A percentile compares a stretch with the other conserved stretches of the same genome.
phyloP scores from a whole-genome alignment of 2,113 vertebrate genomes.

The Lepisosteus oculatus region DNA sequence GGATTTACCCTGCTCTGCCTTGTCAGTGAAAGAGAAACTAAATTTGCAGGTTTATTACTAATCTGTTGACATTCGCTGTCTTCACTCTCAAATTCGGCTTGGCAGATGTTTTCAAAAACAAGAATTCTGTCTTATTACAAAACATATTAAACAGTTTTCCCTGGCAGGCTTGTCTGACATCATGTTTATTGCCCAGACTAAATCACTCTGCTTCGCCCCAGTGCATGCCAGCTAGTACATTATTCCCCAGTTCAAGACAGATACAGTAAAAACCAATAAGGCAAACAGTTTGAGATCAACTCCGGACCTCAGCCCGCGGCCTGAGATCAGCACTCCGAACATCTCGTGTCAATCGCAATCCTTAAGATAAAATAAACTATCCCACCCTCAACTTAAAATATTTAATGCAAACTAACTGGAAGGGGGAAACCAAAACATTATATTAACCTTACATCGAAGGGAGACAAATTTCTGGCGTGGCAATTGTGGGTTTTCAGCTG shows the following conservation, averaged over 20 bases:
- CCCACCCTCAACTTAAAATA: no score
- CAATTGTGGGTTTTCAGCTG: no score
- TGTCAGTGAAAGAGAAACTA: conserved; percentile 51
- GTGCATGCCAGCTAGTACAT: conserved; percentile 61
- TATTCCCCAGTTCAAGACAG: conserved; percentile 59
- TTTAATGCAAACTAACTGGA: no score
- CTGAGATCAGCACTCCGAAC: no score
- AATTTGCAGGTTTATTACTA: conserved; percentile 63
- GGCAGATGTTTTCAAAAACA: conserved; percentile 76
- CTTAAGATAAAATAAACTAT: no score
- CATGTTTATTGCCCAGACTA: conserved; percentile 71
- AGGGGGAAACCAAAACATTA: no score
- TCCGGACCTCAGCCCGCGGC: neutral
- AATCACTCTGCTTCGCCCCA: conserved; percentile 63
- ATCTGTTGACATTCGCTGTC: conserved; percentile 76
- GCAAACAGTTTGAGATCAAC: conserved; percentile 48
- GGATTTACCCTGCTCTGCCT: conserved; percentile 15
- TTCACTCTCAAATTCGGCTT: conserved; percentile 66
- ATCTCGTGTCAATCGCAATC: no score
- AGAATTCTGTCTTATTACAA: conserved; percentile 71
- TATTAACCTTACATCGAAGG: no score
- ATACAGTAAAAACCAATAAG: conserved; percentile 57
- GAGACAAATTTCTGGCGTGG: no score
- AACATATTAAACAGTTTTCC: conserved; percentile 67
- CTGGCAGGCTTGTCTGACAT: conserved; percentile 69